Evolutionary conservation across 2,113 vertebrate species (phyloP).

Genomic region (Panurus biarmicus): DNA sequence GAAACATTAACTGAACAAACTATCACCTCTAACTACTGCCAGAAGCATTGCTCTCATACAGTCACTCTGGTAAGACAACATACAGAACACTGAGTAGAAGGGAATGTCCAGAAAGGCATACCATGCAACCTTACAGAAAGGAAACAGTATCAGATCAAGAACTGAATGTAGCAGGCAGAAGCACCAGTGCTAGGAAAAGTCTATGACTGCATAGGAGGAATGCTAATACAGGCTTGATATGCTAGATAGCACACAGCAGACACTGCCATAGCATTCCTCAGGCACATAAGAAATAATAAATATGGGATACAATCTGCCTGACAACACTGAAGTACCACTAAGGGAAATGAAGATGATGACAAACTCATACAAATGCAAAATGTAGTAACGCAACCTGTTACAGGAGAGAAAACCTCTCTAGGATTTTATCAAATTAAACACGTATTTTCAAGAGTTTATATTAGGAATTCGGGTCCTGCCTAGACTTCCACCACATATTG

Average conservation of each 20-base stretch:
- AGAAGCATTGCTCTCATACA: background rate
- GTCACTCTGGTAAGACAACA: background rate
- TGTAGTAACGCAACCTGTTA: background rate
- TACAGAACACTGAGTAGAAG: background rate
- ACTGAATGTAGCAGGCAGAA: background rate
- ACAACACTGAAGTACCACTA: background rate
- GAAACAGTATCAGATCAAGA: background rate
- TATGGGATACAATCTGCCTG: background rate
- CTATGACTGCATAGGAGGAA: rapidly evolving
- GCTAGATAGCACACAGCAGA: background rate
- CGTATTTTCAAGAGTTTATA: background rate
- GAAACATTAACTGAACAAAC: background rate
- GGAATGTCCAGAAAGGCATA: background rate
- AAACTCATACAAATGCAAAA: background rate
- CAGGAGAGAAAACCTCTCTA: background rate
- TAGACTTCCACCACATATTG: background rate
- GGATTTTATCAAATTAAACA: background rate
- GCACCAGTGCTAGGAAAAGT: background rate
- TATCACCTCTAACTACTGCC: background rate
- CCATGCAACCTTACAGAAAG: background rate
- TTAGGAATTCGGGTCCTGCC: background rate
- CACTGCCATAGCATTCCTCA: background rate
- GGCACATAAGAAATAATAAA: background rate
- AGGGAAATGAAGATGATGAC: background rate
- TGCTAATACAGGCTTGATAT: background rate